Evolutionary conservation across 2,113 vertebrate species (phyloP).

Genomic region (Alethe castanea): DNA sequence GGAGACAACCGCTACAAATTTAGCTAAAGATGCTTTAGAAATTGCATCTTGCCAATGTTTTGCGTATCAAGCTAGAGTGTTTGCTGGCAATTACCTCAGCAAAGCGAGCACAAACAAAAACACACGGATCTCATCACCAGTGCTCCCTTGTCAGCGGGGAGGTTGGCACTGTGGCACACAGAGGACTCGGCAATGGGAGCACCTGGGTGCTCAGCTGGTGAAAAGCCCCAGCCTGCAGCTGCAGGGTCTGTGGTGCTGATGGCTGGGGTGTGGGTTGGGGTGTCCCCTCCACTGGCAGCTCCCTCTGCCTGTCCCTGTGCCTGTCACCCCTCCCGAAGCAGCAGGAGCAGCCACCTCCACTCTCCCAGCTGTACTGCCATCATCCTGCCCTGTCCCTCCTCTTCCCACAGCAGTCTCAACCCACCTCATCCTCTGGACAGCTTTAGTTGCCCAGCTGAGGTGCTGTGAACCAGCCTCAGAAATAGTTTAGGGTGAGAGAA

Average conservation of each 20-base stretch:
- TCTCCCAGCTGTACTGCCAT: not conserved
- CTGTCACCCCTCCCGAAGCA: not conserved
- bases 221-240: accelerated
- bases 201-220: not conserved
- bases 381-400: not conserved
- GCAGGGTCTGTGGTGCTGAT: accelerated
- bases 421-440: not conserved
- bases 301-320: not conserved
- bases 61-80: constrained; percentile 34
- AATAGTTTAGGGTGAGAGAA: not conserved
- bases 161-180: not conserved
- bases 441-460: not conserved
- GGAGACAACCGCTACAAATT: constrained; percentile 65
- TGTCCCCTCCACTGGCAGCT: not conserved
- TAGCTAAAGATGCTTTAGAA: constrained; percentile 60
- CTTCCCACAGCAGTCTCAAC: not conserved
- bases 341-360: not conserved
- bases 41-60: constrained; percentile 56
- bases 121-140: not conserved
- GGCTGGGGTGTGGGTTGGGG: accelerated
- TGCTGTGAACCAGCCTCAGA: not conserved
- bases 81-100: constrained; percentile 1
- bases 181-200: not conserved
- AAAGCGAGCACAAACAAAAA: constrained; percentile 26
- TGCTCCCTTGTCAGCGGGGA: not conserved